Evolutionary conservation across 1,140 invertebrate species (phyloP), one percentile per base, ranked within the genome.

Genomic region (Hyles euphorbiae): DNA sequence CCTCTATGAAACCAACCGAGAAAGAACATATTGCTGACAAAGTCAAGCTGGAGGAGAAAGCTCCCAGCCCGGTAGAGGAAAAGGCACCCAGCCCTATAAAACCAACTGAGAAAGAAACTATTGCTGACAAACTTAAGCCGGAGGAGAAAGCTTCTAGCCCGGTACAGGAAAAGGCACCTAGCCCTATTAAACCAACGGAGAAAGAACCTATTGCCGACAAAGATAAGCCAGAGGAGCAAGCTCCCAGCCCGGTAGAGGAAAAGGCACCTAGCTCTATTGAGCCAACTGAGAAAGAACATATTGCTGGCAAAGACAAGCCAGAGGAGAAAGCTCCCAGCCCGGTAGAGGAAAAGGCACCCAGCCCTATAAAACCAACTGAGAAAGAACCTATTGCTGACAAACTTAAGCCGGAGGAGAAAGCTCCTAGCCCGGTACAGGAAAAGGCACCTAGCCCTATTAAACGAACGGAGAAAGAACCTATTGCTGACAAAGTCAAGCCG

Each of bases 301-400:
- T 22, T 22, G 22, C 22, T 22, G 22, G 2, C 2, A 32, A 36
- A 5, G 34, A 34, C 2, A 55, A 60, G 22, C 45, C 5, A 2
- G 55, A 46, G 47, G 53, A 60, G 2, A 63, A 62, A 44, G 22
- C 22, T 22, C 22, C 22, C 22, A 22, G 22, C 22, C 22, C 22
- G 22, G 22, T 22, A 22, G 22, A 22, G 22, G 22, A 22, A 22
- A 22, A 22, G 22, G 40, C 34, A 3, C 5, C 45, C 0, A 53
- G 44, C 34, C 46, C 62, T 7, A 51, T 55, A 0, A 67, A 63
- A 51, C 48, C 40, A 22, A 48, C 44, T 2, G 67, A 65, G 0
- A 67, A 67, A n/a, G 47, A 44, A 22, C n/a, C 53, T 34, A 61
- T 12, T 8, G 3, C 55, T 22, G 22, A 22, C 22, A 22, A 53